A percentile compares a stretch with the other conserved stretches of the same genome.
Conservation (phyloP, 2,113 vertebrate species). For the Leptocoma aspasia region DNA sequence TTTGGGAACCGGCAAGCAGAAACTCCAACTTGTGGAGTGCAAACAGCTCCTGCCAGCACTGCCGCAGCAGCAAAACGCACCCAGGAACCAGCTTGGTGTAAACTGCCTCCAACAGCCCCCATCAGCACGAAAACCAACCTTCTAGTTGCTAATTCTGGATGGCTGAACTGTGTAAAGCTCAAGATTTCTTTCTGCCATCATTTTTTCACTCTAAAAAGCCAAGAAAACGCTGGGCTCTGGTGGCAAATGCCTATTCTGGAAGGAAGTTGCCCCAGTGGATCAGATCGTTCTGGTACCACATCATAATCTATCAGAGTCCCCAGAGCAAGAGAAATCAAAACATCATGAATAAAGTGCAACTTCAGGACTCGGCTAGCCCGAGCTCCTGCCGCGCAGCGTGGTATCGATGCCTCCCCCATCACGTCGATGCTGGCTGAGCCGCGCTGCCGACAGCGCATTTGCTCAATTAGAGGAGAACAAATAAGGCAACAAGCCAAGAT, state of each 20-base stretch:
- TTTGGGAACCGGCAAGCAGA: neutral
- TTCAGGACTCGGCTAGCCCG: neutral
- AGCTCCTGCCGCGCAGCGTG: neutral
- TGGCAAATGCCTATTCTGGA: neutral
- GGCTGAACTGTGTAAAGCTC: neutral
- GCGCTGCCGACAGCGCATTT: neutral
- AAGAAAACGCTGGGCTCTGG: neutral
- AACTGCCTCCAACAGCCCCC: neutral
- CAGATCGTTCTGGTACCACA: neutral
- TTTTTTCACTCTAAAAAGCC: conserved; percentile 1
- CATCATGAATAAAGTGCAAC: neutral
- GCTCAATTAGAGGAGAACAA: conserved; percentile 13
- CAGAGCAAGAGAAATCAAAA: conserved; percentile 65
- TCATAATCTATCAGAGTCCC: conserved; percentile 58
- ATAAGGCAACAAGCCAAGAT: neutral
- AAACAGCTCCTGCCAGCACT: neutral
- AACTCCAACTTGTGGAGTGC: neutral
- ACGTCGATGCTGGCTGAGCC: neutral
- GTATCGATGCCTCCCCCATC: neutral
- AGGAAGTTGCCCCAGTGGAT: conserved; percentile 9
- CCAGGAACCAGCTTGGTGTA: neutral
- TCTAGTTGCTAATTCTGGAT: conserved; percentile 16
- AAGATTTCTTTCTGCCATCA: neutral
- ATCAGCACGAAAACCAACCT: neutral
- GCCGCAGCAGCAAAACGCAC: neutral